These are phyloP conservation scores for Bombylius discolor DNA, from an alignment of 2,888 invertebrate species.

Conservation along the genomic window DNA sequence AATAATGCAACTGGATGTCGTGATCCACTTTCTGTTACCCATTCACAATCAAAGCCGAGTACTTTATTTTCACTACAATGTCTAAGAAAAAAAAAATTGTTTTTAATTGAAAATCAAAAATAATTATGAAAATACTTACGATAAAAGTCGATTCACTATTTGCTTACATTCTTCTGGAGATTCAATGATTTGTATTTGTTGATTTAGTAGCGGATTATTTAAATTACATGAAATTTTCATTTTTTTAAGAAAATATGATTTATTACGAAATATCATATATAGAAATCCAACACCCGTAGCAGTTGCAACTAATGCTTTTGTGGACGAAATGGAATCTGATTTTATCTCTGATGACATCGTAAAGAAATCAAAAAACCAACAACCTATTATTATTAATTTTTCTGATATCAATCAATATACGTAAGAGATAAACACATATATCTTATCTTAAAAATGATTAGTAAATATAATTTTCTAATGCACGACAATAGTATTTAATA, in stretches of 20 bases:
- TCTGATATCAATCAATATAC: too few relatives aligned
- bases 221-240: constrained; percentile 16
- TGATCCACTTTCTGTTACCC: constrained; percentile 51
- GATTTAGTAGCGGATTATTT: constrained; percentile 21
- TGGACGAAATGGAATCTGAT: too few relatives aligned
- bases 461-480: too few relatives aligned
- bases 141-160: constrained; percentile 25
- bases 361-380: too few relatives aligned
- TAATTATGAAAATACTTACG: constrained; percentile 19
- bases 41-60: constrained; percentile 71
- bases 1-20: constrained; percentile 53
- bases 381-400: too few relatives aligned
- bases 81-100: constrained; percentile 14
- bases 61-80: constrained; percentile 37
- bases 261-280: constrained; percentile 25
- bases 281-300: constrained; percentile 27
- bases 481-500: too few relatives aligned
- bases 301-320: not conserved
- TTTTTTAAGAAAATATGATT: constrained; percentile 40
- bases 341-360: too few relatives aligned
- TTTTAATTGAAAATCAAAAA: not conserved
- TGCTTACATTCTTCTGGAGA: constrained; percentile 24
- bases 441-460: too few relatives aligned
- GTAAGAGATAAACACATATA: too few relatives aligned
- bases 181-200: constrained; percentile 28